Conservation (phyloP, 2,888 invertebrate genomes). For the Lacanobia wlatinum region DNA sequence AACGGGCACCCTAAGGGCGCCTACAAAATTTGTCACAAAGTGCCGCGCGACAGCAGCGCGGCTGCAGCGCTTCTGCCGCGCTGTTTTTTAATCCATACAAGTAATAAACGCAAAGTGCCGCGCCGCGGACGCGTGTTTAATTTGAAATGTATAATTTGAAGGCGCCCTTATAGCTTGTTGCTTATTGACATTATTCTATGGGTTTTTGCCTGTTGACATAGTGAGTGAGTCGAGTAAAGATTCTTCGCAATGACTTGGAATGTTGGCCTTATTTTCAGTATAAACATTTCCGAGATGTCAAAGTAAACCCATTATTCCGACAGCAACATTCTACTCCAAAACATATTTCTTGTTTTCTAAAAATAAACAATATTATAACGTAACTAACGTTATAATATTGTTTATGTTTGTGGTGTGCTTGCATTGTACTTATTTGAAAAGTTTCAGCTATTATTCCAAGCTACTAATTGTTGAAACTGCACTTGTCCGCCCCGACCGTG, state of each 20-base stretch:
- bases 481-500: not conserved
- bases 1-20: too few relatives aligned
- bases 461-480: constrained; percentile 3
- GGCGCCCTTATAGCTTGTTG: not conserved
- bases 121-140: too few relatives aligned
- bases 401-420: too few relatives aligned
- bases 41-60: too few relatives aligned
- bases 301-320: not conserved
- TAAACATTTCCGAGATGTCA: not conserved
- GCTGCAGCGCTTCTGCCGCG: too few relatives aligned
- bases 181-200: not conserved
- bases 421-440: not conserved
- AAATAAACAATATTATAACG: not conserved
- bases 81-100: too few relatives aligned
- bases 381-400: too few relatives aligned
- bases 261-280: not conserved
- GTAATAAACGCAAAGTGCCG: too few relatives aligned
- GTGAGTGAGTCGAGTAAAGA: not conserved
- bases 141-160: too few relatives aligned
- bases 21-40: too few relatives aligned
- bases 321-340: not conserved
- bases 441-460: not conserved
- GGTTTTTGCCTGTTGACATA: not conserved
- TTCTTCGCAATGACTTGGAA: not conserved
- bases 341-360: not conserved